phyloP scores from a whole-genome alignment of 2,113 vertebrate species.

The Salvator merianae region DNA sequence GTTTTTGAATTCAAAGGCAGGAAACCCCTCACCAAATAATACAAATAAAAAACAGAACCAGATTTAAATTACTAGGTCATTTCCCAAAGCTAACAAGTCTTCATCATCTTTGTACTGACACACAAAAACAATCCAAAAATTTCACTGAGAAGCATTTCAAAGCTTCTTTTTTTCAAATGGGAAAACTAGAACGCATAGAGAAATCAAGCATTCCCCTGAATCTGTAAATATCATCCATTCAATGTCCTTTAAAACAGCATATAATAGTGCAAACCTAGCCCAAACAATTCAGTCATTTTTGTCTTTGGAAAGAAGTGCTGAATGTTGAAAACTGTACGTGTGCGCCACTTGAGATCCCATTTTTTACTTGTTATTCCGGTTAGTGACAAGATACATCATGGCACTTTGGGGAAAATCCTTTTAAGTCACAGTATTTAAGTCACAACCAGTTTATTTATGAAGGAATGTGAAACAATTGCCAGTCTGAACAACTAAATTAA shows the following conservation, averaged over 20 bases:
- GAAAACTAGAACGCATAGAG: not conserved
- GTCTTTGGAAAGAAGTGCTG: not conserved
- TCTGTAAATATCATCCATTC: not conserved
- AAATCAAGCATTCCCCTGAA: not conserved
- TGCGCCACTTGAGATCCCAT: no score
- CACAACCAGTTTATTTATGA: no score
- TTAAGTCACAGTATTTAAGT: no score
- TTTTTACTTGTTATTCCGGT: no score
- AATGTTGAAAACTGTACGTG: no score
- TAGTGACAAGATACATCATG: no score
- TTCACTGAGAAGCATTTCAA: not conserved
- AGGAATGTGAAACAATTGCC: no score
- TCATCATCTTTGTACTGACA: not conserved
- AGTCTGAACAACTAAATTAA: no score
- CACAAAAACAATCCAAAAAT: no score
- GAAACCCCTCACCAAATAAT: not conserved
- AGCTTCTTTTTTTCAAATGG: not conserved
- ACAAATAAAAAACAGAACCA: not conserved
- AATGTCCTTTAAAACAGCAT: not conserved
- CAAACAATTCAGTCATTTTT: not conserved
- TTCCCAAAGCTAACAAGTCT: not conserved
- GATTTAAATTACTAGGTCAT: not conserved
- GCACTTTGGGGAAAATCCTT: no score
- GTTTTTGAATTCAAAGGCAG: not conserved
- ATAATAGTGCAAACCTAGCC: not conserved